Percentiles rank a stretch among this genome's conserved stretches.
Evolutionary conservation across 2,113 vertebrate genomes (phyloP).

Genomic region (Anser brachyrhynchus): DNA sequence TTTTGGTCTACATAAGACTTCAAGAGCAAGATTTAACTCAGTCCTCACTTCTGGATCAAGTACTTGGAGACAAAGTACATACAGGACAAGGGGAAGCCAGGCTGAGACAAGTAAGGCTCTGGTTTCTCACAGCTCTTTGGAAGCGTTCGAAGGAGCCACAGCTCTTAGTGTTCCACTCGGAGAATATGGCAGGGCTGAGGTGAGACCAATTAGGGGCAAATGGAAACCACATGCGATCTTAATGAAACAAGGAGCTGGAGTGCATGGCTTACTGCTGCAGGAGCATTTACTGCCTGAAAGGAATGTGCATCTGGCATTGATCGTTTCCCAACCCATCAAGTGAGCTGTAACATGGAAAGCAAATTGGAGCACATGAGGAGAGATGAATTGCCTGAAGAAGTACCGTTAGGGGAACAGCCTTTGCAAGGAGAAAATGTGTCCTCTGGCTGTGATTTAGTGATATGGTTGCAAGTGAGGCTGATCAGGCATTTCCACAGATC

Average conservation of each 20-base stretch:
- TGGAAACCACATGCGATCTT: constrained; percentile 65
- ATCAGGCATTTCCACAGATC: constrained; percentile 2
- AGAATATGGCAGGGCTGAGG: constrained; percentile 46
- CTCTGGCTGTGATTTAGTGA: constrained; percentile 25
- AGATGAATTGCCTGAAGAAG: constrained; percentile 22
- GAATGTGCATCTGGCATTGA: constrained; percentile 56
- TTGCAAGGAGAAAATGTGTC: constrained; percentile 3
- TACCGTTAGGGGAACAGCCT: not conserved
- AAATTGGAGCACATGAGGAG: constrained; percentile 43
- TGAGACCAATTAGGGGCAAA: constrained; percentile 65
- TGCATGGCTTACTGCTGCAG: constrained; percentile 26
- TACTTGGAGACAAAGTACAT: not conserved
- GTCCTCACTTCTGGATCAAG: not conserved
- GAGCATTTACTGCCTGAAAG: constrained; percentile 60
- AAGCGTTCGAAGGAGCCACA: constrained; percentile 27
- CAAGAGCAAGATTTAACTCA: not conserved
- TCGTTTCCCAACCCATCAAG: constrained; percentile 42
- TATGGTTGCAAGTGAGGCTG: not conserved
- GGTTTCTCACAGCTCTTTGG: constrained; percentile 27
- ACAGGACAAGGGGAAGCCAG: not conserved
- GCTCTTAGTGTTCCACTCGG: constrained; percentile 19
- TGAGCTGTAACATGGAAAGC: constrained; percentile 19
- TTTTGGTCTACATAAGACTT: not conserved
- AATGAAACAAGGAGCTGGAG: constrained; percentile 53
- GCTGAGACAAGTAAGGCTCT: not conserved